These are phyloP conservation scores for Gobionotothen gibberifrons DNA, from an alignment of 2,797 vertebrate species.

Conservation along the genomic window DNA sequence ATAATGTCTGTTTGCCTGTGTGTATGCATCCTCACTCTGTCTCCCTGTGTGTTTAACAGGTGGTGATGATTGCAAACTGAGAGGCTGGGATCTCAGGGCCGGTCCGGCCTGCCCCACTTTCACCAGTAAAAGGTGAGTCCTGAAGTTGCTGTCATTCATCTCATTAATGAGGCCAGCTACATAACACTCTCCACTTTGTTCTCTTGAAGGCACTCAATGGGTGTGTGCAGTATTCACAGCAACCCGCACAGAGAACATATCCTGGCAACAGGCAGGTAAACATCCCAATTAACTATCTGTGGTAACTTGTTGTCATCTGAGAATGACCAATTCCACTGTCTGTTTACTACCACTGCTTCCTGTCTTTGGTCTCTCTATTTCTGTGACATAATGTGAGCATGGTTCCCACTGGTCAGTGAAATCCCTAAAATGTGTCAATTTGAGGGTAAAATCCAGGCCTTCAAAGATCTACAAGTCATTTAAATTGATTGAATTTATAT, in stretches of 20 bases:
- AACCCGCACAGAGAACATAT: constrained; percentile 89
- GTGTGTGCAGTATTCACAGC: constrained; percentile 96
- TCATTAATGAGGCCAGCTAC: background rate
- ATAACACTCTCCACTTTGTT: constrained; percentile 10
- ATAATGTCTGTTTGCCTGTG: background rate
- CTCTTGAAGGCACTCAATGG: constrained; percentile 90
- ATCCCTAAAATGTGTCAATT: no score
- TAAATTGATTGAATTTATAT: no score
- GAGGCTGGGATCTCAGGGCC: constrained; percentile 92
- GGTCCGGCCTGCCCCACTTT: constrained; percentile 81
- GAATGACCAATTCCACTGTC: background rate
- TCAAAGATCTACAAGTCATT: no score
- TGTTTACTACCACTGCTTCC: background rate
- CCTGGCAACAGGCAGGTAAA: constrained; percentile 95
- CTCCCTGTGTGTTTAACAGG: constrained; percentile 77
- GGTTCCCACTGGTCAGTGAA: no score
- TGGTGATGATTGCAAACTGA: constrained; percentile 93
- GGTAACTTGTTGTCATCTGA: background rate
- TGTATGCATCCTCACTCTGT: background rate
- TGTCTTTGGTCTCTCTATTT: background rate
- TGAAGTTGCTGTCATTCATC: background rate
- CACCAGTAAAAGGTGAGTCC: constrained; percentile 85
- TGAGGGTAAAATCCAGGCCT: no score
- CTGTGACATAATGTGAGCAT: no score
- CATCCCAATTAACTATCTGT: background rate